Evolutionary conservation across 2,888 invertebrate genomes (phyloP).

Genomic region (Suillia variegata): DNA sequence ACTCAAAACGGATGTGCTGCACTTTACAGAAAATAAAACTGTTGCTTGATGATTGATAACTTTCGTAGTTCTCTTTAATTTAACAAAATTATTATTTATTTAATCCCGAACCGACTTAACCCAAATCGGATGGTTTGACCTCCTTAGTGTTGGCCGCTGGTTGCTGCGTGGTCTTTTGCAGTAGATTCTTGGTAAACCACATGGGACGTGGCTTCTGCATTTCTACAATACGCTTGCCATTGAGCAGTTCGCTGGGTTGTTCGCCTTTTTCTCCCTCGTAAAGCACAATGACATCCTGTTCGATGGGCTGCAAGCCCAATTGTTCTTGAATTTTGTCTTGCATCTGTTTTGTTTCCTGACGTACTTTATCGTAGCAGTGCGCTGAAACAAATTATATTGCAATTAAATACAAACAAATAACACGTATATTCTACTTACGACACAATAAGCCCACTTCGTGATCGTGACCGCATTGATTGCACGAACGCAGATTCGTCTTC

Average conservation of each 20-base stretch:
- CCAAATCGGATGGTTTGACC: slow-evolving; percentile 75
- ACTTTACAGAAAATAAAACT: slow-evolving; percentile 39
- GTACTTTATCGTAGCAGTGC: slow-evolving; percentile 83
- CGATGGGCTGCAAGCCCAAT: slow-evolving; percentile 74
- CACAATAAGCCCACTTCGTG: slow-evolving; percentile 81
- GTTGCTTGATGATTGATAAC: slow-evolving; percentile 22
- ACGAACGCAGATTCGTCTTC: slow-evolving; percentile 76
- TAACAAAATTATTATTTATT: slow-evolving; percentile 21
- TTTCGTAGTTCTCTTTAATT: background rate
- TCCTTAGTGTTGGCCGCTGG: slow-evolving; percentile 70
- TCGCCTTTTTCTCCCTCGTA: slow-evolving; percentile 80
- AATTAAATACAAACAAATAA: background rate
- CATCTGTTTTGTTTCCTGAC: slow-evolving; percentile 80
- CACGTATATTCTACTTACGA: slow-evolving; percentile 69
- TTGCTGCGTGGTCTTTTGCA: slow-evolving; percentile 78
- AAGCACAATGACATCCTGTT: slow-evolving; percentile 83
- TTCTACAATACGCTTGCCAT: slow-evolving; percentile 82
- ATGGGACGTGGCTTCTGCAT: slow-evolving; percentile 82
- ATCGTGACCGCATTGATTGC: slow-evolving; percentile 83
- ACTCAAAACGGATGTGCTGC: slow-evolving; percentile 1
- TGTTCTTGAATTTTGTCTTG: slow-evolving; percentile 75
- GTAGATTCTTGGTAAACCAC: slow-evolving; percentile 87
- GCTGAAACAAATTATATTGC: slow-evolving; percentile 64
- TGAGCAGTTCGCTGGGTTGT: slow-evolving; percentile 67
- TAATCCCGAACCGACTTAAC: too few species aligned